A percentile compares a stretch with the other conserved stretches of the same genome.
Conservation (phyloP, 2,797 vertebrate genomes). For the Cryptoblepharus egeriae region DNA sequence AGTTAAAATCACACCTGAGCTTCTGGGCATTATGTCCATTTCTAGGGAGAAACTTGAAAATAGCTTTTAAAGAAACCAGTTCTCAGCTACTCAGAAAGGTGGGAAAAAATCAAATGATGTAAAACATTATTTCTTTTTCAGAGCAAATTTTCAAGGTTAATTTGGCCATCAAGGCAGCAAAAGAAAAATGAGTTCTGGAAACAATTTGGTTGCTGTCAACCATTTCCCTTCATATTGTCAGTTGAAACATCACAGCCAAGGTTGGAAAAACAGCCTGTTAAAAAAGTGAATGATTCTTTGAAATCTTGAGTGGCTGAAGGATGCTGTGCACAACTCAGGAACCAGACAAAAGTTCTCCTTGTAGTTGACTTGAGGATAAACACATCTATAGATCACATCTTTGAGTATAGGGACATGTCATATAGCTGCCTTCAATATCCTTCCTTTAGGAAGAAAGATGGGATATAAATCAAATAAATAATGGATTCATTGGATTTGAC, state of each 20-base stretch:
- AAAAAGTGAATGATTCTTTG: constrained; percentile 5
- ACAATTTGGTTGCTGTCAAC: constrained; percentile 51
- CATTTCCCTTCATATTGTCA: constrained; percentile 55
- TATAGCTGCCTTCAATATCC: too few relatives aligned
- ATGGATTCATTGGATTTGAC: too few relatives aligned
- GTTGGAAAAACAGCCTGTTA: constrained; percentile 2
- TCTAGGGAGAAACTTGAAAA: constrained; percentile 52
- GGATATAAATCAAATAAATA: too few relatives aligned
- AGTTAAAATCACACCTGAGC: constrained; percentile 70
- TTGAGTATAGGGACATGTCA: neutral
- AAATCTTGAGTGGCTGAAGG: constrained; percentile 13
- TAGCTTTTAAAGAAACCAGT: constrained; percentile 46
- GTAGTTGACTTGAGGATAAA: constrained; percentile 34
- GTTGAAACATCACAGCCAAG: constrained; percentile 51
- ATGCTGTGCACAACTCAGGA: constrained; percentile 23
- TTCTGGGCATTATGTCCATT: constrained; percentile 56
- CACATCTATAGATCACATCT: neutral
- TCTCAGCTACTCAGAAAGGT: constrained; percentile 56
- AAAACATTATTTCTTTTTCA: constrained; percentile 39
- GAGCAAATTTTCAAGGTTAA: constrained; percentile 51
- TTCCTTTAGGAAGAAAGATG: neutral
- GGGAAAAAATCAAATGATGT: constrained; percentile 47
- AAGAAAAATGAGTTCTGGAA: constrained; percentile 59
- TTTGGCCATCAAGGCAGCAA: constrained; percentile 50
- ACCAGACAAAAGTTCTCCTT: constrained; percentile 22